A percentile compares a stretch with the other conserved stretches of the same genome.
Evolutionary conservation across 2,888 invertebrate species (phyloP).

Genomic region (Drosophila falleni): DNA sequence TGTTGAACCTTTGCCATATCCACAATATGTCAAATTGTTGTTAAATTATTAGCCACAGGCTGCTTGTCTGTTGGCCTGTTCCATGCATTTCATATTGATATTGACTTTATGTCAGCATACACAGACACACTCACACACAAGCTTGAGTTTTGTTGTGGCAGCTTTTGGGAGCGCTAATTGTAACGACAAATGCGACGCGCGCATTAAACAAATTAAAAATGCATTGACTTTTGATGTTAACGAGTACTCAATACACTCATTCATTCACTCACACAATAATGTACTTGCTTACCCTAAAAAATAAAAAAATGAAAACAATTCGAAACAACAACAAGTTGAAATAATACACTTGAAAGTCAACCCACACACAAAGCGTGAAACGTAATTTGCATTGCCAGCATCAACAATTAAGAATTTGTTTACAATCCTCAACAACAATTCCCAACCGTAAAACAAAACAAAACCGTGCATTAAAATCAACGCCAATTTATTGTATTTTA

Average conservation of each 20-base stretch:
- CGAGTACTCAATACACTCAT: constrained; percentile 57
- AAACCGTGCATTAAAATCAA: constrained; percentile 36
- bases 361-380: constrained; percentile 62
- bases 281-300: constrained; percentile 72
- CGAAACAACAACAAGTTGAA: constrained; percentile 24
- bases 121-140: constrained; percentile 14
- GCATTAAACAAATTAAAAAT: constrained; percentile 76
- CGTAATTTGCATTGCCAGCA: constrained; percentile 69
- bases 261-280: constrained; percentile 21
- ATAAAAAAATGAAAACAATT: constrained; percentile 20
- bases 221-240: constrained; percentile 75
- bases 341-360: constrained; percentile 49
- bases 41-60: constrained; percentile 36
- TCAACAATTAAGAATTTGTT: constrained; percentile 76
- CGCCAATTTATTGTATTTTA: constrained; percentile 28
- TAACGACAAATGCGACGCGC: constrained; percentile 61
- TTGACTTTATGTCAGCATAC: constrained; percentile 44
- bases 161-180: constrained; percentile 64
- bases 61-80: constrained; percentile 11
- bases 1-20: constrained; percentile 65
- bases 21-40: constrained; percentile 46
- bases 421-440: constrained; percentile 60
- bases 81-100: constrained; percentile 47
- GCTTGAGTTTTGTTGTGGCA: constrained; percentile 21
- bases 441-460: constrained; percentile 24